Evolutionary conservation across 2,797 vertebrate species (phyloP), one percentile per base, ranked within the genome.

Genomic region (Hydrocynus forskahlii): DNA sequence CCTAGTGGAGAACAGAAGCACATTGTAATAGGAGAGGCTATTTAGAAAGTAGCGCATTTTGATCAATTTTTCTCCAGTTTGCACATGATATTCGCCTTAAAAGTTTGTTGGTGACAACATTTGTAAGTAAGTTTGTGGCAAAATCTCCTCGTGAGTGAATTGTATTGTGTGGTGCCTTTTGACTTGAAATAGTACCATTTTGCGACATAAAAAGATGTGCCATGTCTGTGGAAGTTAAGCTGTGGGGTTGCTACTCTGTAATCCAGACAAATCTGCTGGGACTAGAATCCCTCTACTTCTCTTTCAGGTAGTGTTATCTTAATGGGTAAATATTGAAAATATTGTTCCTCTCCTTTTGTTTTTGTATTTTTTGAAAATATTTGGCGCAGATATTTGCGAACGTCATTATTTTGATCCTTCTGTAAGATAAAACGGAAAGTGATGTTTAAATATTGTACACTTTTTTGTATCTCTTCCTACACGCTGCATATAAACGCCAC

Each of bases 31-130:
- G 75, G 79, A 81, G 84, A 78, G 81, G 82, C 63, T 83, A 90
- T 82, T 10, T 83, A 84, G 86, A 83, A 82, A 85, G 81, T 87
- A 87, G 84, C 72, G 84, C 6, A 67, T 87, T 38, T 78, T 80
- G 82, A 83, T 87, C 86, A 82, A 89, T 87, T 86, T 87, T 90
- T 83, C 75, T 83, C 54, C 89, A 87, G 75, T 83, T 97, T 97
- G 94, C 95, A 96, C 95, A 96, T 94, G 92, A 95, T 92, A 95
- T 94, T 91, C 93, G 96, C 96, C 97, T 97, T 97, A 98, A 97
- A 74, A 92, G 93, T 92, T 88, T 93, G 91, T 93, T 90, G 91
- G 92, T 93, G 88, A 92, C 83, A 94, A 91, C 95, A 90, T 92
- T 93, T 94, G 94, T 90, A 93, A 90, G 91, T 92, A 93, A 2